Evolutionary conservation across 2,797 vertebrate species (phyloP).

Genomic region (Anguilla marmorata): DNA sequence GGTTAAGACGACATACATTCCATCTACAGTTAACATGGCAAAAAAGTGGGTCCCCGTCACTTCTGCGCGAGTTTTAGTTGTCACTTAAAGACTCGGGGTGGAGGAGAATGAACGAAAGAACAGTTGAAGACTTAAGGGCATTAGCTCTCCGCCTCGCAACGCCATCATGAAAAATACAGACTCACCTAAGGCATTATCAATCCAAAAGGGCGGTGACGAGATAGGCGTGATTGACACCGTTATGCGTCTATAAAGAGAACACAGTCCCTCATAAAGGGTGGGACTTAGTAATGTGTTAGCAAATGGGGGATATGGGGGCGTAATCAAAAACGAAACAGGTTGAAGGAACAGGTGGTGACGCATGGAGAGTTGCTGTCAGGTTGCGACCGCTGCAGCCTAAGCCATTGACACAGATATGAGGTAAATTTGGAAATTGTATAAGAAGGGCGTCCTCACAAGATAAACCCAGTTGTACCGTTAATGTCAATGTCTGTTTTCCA

Average conservation of each 20-base stretch:
- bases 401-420: neutral
- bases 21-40: constrained; percentile 49
- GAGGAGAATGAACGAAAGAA: constrained; percentile 26
- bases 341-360: constrained; percentile 41
- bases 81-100: constrained; percentile 32
- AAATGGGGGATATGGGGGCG: constrained; percentile 18
- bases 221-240: constrained; percentile 53
- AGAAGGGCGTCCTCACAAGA: neutral
- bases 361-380: neutral
- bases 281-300: neutral
- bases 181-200: constrained; percentile 49
- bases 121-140: constrained; percentile 46
- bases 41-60: constrained; percentile 26
- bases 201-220: constrained; percentile 35
- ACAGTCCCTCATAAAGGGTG: constrained; percentile 13
- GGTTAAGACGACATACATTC: constrained; percentile 52
- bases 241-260: constrained; percentile 43
- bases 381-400: neutral
- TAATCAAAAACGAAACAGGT: constrained; percentile 18
- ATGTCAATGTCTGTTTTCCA: neutral
- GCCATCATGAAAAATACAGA: constrained; percentile 55
- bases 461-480: neutral
- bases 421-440: constrained; percentile 3
- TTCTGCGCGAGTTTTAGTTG: constrained; percentile 23
- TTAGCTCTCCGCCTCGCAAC: constrained; percentile 46